Evolutionary conservation across 2,888 invertebrate genomes (phyloP).

Genomic region (Chaetogeoica ovagalla): DNA sequence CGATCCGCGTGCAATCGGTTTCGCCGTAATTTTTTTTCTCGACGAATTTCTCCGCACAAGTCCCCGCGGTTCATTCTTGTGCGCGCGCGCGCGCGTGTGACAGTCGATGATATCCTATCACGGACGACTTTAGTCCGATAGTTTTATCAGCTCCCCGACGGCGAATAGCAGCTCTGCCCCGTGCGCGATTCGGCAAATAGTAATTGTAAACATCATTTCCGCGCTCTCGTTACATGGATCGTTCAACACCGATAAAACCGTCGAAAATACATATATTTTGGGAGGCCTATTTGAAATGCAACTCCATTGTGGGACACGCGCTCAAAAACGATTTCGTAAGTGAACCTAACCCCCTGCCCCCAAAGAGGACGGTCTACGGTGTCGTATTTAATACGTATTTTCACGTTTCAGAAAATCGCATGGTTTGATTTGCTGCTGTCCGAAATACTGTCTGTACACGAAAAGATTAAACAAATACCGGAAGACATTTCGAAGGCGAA

Average conservation of each 20-base stretch:
- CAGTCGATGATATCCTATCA: too few relatives aligned
- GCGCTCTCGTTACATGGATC: constrained; percentile 18
- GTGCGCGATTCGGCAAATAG: background rate
- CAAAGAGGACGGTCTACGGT: background rate
- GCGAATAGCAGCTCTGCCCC: too few relatives aligned
- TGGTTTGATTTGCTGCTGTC: constrained; percentile 70
- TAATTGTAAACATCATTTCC: background rate
- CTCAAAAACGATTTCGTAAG: constrained; percentile 49
- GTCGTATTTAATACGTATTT: background rate
- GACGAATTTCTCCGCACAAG: too few relatives aligned
- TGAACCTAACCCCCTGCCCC: too few relatives aligned
- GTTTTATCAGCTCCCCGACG: too few relatives aligned
- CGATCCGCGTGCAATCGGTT: too few relatives aligned
- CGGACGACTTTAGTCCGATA: too few relatives aligned
- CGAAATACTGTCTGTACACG: constrained; percentile 64
- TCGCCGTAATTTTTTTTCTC: too few relatives aligned
- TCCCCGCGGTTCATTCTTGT: too few relatives aligned
- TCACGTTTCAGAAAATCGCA: constrained; percentile 65
- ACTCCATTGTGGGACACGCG: constrained; percentile 1
- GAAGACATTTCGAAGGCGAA: constrained; percentile 47
- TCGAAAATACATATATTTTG: constrained; percentile 39
- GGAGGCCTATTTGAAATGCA: constrained; percentile 47
- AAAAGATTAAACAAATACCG: constrained; percentile 47
- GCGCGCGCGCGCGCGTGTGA: too few relatives aligned
- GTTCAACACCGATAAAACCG: constrained; percentile 26